Evolutionary conservation across 1,140 invertebrate genomes (phyloP).

Genomic region (Homalodisca vitripennis): DNA sequence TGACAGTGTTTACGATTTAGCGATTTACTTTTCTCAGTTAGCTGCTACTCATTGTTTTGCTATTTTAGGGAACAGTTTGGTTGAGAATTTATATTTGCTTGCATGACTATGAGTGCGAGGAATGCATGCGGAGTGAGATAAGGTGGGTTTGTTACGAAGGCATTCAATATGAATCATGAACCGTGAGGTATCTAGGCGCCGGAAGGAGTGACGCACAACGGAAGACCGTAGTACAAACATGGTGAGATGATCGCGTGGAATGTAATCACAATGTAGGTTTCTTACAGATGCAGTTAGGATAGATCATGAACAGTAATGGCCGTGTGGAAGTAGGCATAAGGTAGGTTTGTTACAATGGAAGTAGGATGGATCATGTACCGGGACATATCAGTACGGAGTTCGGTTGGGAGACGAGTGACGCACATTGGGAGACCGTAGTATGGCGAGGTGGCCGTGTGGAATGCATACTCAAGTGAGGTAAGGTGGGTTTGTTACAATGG

Average conservation of each 20-base stretch:
- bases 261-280: neutral
- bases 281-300: neutral
- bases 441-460: neutral
- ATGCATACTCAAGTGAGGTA: conserved; percentile 1
- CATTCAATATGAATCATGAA: too few relatives aligned
- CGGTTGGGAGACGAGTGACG: neutral
- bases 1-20: too few relatives aligned
- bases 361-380: neutral
- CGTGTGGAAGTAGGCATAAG: neutral
- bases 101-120: too few relatives aligned
- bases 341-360: conserved; percentile 8
- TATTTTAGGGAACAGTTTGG: too few relatives aligned
- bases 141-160: too few relatives aligned
- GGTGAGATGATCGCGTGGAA: neutral
- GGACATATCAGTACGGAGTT: too few relatives aligned
- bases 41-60: too few relatives aligned
- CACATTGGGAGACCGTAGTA: neutral
- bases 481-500: conserved; percentile 2
- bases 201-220: neutral
- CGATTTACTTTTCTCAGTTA: too few relatives aligned
- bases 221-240: neutral
- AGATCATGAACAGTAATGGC: too few relatives aligned
- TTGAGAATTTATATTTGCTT: too few relatives aligned
- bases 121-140: too few relatives aligned
- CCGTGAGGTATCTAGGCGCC: too few relatives aligned